A percentile compares a stretch with the other conserved stretches of the same genome.
Conservation (phyloP, 2,888 invertebrate genomes). For the Pristionchus mayeri region DNA sequence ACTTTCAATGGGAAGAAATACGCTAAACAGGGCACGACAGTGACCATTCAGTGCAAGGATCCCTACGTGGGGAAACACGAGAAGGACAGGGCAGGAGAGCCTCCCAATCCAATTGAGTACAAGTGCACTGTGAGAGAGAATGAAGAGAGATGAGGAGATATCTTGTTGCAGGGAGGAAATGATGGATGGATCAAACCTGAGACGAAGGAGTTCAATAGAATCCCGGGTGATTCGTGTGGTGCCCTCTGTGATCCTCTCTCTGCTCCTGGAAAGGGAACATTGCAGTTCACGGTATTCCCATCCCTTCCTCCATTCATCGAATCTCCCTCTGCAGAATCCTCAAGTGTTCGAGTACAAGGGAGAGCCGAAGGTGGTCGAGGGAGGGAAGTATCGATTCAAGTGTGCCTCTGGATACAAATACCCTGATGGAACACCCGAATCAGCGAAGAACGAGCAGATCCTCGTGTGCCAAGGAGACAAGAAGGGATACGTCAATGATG, state of each 20-base stretch:
- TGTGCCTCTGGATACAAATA: constrained; percentile 43
- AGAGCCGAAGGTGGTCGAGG: constrained; percentile 38
- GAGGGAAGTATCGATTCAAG: constrained; percentile 35
- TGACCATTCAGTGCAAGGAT: constrained; percentile 18
- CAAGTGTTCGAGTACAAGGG: constrained; percentile 38
- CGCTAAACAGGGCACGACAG: constrained; percentile 23
- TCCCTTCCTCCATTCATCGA: background rate
- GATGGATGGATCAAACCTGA: constrained; percentile 45
- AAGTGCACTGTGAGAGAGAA: constrained; percentile 30
- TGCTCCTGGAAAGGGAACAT: background rate
- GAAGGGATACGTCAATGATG: constrained; percentile 8
- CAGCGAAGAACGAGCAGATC: constrained; percentile 11
- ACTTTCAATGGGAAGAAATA: constrained; percentile 23
- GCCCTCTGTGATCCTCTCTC: constrained; percentile 39
- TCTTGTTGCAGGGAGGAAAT: constrained; percentile 9
- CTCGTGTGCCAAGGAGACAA: constrained; percentile 17
- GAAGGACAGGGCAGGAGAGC: background rate
- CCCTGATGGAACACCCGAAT: constrained; percentile 40
- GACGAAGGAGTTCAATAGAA: background rate
- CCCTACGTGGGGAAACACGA: constrained; percentile 18
- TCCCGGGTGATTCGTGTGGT: constrained; percentile 37
- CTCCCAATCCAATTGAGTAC: constrained; percentile 18
- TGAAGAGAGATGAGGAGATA: no score
- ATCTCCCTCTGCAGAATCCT: constrained; percentile 27
- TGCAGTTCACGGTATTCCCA: background rate